Evolutionary conservation across 2,113 vertebrate genomes (phyloP).

Genomic region (Oryzias javanicus): DNA sequence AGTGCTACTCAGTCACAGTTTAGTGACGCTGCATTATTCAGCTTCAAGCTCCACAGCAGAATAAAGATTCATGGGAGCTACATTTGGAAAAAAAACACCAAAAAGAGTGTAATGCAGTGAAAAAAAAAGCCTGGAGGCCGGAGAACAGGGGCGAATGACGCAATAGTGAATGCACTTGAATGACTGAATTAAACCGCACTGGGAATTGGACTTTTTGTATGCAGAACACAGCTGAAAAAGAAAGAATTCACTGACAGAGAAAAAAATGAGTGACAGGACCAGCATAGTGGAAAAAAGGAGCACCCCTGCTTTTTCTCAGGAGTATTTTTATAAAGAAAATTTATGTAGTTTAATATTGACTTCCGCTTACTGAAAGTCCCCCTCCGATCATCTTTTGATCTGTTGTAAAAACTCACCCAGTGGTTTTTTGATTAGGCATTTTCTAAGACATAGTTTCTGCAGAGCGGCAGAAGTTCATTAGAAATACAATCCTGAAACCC

Average conservation of each 20-base stretch:
- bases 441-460: no score
- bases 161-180: slow-evolving; percentile 12
- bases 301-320: neutral
- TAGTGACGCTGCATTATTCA: neutral
- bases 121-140: slow-evolving; percentile 8
- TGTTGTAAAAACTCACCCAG: no score
- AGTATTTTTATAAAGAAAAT: neutral
- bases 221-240: neutral
- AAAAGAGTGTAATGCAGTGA: slow-evolving; percentile 11
- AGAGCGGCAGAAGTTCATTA: no score
- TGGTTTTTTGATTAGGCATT: no score
- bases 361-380: no score
- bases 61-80: slow-evolving; percentile 6
- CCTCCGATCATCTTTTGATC: no score
- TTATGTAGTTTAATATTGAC: no score
- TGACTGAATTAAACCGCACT: slow-evolving; percentile 30
- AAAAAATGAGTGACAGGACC: neutral
- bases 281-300: no score
- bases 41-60: slow-evolving; percentile 9
- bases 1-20: neutral
- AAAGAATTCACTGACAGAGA: neutral
- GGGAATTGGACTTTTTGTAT: neutral
- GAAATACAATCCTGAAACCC: no score
- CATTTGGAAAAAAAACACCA: neutral
- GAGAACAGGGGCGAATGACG: slow-evolving; percentile 19